These are phyloP conservation scores for Casuarius casuarius DNA, from an alignment of 2,113 vertebrate species.

Conservation along the genomic window DNA sequence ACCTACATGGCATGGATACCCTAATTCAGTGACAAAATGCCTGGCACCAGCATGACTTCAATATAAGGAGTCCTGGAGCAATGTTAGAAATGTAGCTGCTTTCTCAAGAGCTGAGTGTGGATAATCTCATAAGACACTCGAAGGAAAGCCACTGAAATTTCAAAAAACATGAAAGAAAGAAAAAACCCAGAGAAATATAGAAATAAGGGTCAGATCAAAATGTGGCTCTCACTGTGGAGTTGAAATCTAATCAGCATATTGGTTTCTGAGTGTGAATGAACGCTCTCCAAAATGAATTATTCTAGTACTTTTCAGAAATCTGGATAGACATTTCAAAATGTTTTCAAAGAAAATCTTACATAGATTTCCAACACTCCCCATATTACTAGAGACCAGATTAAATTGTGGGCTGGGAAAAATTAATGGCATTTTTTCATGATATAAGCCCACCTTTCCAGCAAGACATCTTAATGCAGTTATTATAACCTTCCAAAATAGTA, in stretches of 20 bases:
- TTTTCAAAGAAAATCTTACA: neutral
- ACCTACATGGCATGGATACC: neutral
- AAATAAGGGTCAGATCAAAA: neutral
- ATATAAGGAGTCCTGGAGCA: neutral
- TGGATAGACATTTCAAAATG: neutral
- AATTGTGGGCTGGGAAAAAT: neutral
- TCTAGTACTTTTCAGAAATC: neutral
- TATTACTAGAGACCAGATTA: neutral
- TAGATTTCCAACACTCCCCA: neutral
- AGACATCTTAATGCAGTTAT: neutral
- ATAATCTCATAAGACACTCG: neutral
- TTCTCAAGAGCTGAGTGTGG: neutral
- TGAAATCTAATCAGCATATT: neutral
- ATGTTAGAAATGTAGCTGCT: neutral
- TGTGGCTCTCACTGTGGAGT: neutral
- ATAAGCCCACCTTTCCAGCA: neutral
- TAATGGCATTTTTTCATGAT: neutral
- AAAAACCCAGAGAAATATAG: neutral
- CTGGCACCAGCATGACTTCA: neutral
- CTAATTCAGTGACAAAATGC: neutral
- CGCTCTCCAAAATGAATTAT: neutral
- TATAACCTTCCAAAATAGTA: neutral
- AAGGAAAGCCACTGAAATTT: neutral
- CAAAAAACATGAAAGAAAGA: neutral
- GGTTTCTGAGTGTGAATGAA: neutral